These are phyloP conservation scores for Furnarius figulus DNA, from an alignment of 2,113 vertebrate genomes.

Conservation along the genomic window DNA sequence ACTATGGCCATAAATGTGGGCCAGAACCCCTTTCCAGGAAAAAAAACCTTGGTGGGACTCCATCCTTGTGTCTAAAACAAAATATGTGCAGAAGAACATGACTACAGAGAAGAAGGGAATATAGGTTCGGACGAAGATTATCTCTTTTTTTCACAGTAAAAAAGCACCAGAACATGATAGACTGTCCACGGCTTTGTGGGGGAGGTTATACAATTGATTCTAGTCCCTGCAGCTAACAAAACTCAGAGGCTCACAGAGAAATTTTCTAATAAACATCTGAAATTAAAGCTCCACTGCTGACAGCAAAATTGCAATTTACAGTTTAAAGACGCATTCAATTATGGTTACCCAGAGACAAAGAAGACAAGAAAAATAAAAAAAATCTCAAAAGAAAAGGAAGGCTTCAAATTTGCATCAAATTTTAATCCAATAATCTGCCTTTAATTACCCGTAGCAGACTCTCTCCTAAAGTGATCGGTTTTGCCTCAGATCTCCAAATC, in stretches of 20 bases:
- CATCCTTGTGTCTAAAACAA: background rate
- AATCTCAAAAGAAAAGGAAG: constrained; percentile 55
- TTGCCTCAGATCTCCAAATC: constrained; percentile 59
- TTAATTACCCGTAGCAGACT: constrained; percentile 62
- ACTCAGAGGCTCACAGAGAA: constrained; percentile 29
- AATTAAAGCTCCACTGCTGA: constrained; percentile 62
- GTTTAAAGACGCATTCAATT: constrained; percentile 62
- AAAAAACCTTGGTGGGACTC: background rate
- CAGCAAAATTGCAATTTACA: constrained; percentile 71
- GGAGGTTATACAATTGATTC: constrained; percentile 1
- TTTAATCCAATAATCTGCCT: constrained; percentile 70
- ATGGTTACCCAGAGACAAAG: constrained; percentile 58
- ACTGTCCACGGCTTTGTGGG: background rate
- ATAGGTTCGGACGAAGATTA: background rate
- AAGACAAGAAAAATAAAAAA: constrained; percentile 35
- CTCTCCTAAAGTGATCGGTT: constrained; percentile 60
- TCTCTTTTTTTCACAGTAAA: background rate
- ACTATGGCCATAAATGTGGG: background rate
- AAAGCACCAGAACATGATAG: background rate
- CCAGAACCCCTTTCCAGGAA: background rate
- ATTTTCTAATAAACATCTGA: constrained; percentile 67
- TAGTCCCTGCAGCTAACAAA: constrained; percentile 45
- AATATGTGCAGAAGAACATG: background rate
- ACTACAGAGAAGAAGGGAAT: background rate
- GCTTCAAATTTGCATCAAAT: constrained; percentile 57